phyloP scores from a whole-genome alignment of 2,888 invertebrate genomes.

The Malthinus seriepunctatus region DNA sequence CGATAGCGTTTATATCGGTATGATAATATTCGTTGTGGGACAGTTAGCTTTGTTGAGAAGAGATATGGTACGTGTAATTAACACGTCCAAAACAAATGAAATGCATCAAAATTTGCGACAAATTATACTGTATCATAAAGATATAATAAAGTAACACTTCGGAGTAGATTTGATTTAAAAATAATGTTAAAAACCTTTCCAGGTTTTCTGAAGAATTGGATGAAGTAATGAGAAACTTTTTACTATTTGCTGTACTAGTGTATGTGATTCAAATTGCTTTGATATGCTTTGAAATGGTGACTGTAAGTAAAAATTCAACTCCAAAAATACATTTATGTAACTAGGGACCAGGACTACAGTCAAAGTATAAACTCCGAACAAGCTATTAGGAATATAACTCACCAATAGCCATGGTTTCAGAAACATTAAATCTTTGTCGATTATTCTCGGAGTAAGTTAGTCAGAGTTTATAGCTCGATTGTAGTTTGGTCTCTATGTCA shows the following conservation, averaged over 20 bases:
- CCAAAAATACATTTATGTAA: too few species aligned
- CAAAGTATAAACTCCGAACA: too few species aligned
- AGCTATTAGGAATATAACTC: too few species aligned
- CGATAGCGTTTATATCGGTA: conserved; percentile 28
- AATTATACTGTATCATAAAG: background rate
- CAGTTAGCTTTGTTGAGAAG: conserved; percentile 33
- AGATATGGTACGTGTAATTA: conserved; percentile 10
- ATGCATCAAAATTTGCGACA: background rate
- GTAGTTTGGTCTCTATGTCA: too few species aligned
- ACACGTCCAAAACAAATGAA: background rate
- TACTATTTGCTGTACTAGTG: conserved; percentile 41
- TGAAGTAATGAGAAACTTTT: conserved; percentile 33
- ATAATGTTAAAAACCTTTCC: background rate
- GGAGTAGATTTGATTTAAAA: too few species aligned
- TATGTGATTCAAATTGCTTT: conserved; percentile 38
- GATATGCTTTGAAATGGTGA: conserved; percentile 36
- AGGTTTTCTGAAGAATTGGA: conserved; percentile 18
- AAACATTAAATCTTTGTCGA: too few species aligned
- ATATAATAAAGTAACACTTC: background rate
- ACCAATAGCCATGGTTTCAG: too few species aligned
- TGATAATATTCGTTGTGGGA: conserved; percentile 32
- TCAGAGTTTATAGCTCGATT: too few species aligned
- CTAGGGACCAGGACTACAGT: too few species aligned
- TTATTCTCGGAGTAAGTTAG: too few species aligned
- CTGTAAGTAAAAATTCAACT: conserved; percentile 26